Evolutionary conservation across 2,888 invertebrate genomes (phyloP).

Genomic region (Pterostichus madidus): DNA sequence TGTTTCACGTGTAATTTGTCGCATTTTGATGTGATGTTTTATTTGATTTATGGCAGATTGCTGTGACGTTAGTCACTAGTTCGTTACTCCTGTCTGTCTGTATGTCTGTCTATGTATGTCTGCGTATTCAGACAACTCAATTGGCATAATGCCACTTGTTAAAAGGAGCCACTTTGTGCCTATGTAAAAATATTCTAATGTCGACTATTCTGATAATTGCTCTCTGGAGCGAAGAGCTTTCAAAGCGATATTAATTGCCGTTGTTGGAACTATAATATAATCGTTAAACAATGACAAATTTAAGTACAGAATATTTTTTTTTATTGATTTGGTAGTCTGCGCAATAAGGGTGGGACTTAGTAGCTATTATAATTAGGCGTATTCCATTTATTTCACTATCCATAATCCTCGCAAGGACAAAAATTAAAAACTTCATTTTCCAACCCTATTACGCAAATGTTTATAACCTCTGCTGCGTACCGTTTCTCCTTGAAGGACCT

Average conservation of each 20-base stretch:
- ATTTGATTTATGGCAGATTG: conserved; percentile 21
- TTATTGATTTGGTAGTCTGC: too few species aligned
- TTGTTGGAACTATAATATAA: background rate
- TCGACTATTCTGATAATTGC: conserved; percentile 18
- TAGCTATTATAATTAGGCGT: too few species aligned
- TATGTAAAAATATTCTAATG: conserved; percentile 38
- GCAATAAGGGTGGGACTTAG: too few species aligned
- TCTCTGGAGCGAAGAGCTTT: background rate
- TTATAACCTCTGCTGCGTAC: conserved; percentile 11
- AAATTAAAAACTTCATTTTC: too few species aligned
- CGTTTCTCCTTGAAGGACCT: background rate
- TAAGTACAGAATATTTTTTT: too few species aligned
- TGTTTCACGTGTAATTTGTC: conserved; percentile 10
- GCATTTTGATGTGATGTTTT: conserved; percentile 11
- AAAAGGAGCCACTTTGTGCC: conserved; percentile 10
- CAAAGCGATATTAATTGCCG: background rate
- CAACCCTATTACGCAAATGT: conserved; percentile 34
- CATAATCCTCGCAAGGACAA: too few species aligned
- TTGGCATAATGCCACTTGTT: conserved; percentile 48
- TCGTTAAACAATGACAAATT: background rate
- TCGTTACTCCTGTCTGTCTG: conserved; percentile 35
- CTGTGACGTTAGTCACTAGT: conserved; percentile 38
- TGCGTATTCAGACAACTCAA: conserved; percentile 36
- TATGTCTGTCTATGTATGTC: conserved; percentile 16
- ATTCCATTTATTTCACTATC: too few species aligned